Evolutionary conservation across 1,140 invertebrate genomes (phyloP).

Genomic region (Caenorhabditis inopinata): DNA sequence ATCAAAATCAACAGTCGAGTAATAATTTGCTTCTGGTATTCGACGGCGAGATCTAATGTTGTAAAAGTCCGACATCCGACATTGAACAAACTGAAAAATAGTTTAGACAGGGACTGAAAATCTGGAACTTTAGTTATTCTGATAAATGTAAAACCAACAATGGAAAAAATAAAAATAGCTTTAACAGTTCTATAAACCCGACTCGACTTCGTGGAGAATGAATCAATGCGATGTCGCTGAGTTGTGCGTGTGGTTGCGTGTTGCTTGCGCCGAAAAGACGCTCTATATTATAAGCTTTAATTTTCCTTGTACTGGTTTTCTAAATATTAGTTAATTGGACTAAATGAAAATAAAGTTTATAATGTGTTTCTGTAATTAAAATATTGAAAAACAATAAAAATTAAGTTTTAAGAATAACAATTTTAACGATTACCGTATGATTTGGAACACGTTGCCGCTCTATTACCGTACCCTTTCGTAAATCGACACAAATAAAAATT

Average conservation of each 20-base stretch:
- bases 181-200: neutral
- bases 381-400: too few relatives aligned
- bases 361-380: too few relatives aligned
- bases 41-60: slow-evolving; percentile 37
- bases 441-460: slow-evolving; percentile 21
- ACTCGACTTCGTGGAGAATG: slow-evolving; percentile 22
- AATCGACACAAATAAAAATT: slow-evolving; percentile 27
- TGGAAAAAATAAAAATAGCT: neutral
- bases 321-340: too few relatives aligned
- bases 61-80: slow-evolving; percentile 45
- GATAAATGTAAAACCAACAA: neutral
- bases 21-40: slow-evolving; percentile 15
- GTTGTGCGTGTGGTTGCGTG: neutral
- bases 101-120: neutral
- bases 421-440: slow-evolving; percentile 3
- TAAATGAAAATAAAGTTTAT: too few relatives aligned
- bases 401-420: too few relatives aligned
- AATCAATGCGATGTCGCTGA: slow-evolving; percentile 2
- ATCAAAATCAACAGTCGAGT: slow-evolving; percentile 1
- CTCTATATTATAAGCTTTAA: neutral
- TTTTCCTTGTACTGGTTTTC: neutral
- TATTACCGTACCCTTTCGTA: neutral
- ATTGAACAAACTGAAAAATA: slow-evolving; percentile 20
- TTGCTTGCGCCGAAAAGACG: neutral
- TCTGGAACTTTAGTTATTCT: neutral